phyloP scores from a whole-genome alignment of 1,140 invertebrate species.

The Trachelipus rathkii region DNA sequence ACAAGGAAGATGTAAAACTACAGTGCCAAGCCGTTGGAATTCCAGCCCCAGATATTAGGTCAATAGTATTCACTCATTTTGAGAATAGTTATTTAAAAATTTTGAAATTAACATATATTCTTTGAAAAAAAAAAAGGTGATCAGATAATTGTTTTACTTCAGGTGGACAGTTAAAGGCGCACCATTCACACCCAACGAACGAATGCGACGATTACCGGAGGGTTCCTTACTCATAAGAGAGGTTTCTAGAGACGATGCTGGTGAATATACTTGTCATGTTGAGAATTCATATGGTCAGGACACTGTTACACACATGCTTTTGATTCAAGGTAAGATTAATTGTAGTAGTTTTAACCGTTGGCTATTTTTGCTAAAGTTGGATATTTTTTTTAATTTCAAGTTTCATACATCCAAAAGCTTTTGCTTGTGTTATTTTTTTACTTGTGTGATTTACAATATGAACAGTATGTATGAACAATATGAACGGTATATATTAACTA shows the following conservation, averaged over 20 bases:
- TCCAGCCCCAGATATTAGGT: conserved; percentile 71
- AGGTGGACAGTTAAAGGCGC: conserved; percentile 52
- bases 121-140: too few relatives aligned
- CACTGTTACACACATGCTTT: conserved; percentile 80
- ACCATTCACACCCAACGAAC: conserved; percentile 64
- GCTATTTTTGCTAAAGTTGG: too few relatives aligned
- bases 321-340: conserved; percentile 67
- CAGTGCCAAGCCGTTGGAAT: conserved; percentile 86
- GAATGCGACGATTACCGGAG: conserved; percentile 76
- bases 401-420: too few relatives aligned
- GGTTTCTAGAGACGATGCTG: conserved; percentile 80
- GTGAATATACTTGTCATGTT: conserved; percentile 76
- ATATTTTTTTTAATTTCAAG: too few relatives aligned
- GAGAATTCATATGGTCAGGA: conserved; percentile 89
- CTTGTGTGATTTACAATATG: too few relatives aligned
- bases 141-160: background rate
- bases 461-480: too few relatives aligned
- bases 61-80: background rate
- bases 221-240: conserved; percentile 84
- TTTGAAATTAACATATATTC: too few relatives aligned
- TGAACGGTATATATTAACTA: too few relatives aligned
- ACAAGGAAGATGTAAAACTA: conserved; percentile 84
- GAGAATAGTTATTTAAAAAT: too few relatives aligned
- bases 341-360: too few relatives aligned
- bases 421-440: too few relatives aligned